Conservation (phyloP, 2,113 vertebrate species). For the Guaruba guarouba region DNA sequence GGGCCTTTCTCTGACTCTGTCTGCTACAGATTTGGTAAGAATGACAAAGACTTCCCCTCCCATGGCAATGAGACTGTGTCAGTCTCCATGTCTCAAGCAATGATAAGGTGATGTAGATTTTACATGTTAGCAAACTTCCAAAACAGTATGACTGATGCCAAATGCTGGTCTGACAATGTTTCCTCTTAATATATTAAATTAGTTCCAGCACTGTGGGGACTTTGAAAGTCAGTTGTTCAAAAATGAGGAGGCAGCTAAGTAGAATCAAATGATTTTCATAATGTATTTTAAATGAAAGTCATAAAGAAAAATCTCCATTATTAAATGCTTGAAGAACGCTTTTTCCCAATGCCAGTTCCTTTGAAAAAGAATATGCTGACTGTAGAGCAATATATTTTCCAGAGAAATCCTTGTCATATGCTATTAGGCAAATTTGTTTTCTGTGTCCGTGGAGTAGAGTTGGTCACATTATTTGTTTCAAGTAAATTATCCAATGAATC, state of each 20-base stretch:
- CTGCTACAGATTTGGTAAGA: not conserved
- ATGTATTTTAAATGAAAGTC: conserved; percentile 68
- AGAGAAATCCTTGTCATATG: conserved; percentile 26
- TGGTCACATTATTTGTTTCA: conserved; percentile 12
- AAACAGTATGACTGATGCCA: not conserved
- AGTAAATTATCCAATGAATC: not conserved
- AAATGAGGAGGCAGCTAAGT: conserved; percentile 44
- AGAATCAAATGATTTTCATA: conserved; percentile 51
- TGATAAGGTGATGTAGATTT: not conserved
- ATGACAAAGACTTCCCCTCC: not conserved
- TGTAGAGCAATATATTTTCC: not conserved
- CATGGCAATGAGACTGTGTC: not conserved
- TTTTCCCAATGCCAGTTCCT: not conserved
- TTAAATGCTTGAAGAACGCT: conserved; percentile 41
- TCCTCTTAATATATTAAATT: conserved; percentile 18
- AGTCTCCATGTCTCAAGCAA: not conserved
- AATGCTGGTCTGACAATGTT: not conserved
- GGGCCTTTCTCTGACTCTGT: not conserved
- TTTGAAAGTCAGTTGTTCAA: conserved; percentile 33
- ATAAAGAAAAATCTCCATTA: conserved; percentile 64
- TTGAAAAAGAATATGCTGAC: conserved; percentile 4
- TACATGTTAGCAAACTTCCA: not conserved
- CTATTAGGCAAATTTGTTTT: conserved; percentile 60
- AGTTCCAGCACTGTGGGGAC: not conserved
- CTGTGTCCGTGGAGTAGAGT: not conserved